Percentiles rank a stretch among this genome's conserved stretches.
These are phyloP conservation scores for Argyrosomus japonicus DNA, from an alignment of 2,113 vertebrate species.

Conservation along the genomic window DNA sequence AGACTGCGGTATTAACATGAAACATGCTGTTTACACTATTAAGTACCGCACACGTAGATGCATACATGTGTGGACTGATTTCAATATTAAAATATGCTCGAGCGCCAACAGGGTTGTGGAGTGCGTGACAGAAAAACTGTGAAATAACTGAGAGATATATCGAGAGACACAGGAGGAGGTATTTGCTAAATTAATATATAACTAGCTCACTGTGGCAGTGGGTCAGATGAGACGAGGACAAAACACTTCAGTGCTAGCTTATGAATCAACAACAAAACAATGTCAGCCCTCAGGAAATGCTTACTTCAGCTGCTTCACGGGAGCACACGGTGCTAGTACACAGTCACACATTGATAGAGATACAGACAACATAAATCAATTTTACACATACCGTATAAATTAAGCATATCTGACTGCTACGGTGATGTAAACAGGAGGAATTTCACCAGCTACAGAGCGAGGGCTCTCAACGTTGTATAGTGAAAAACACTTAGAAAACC, in stretches of 20 bases:
- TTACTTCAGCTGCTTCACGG: conserved; percentile 53
- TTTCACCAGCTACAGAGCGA: not conserved
- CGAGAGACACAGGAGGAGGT: not conserved
- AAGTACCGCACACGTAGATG: not conserved
- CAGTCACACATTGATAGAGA: not conserved
- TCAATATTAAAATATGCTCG: not conserved
- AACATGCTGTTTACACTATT: not conserved
- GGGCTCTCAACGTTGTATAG: not conserved
- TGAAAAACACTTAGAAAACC: conserved; percentile 43
- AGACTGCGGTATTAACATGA: conserved; percentile 11
- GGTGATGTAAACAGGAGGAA: conserved; percentile 8
- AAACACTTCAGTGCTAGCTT: conserved; percentile 37
- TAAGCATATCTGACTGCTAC: not conserved
- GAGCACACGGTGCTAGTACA: conserved; percentile 1
- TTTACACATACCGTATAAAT: conserved; percentile 4
- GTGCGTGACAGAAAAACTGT: conserved; percentile 6
- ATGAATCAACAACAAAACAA: conserved; percentile 71
- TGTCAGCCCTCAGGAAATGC: conserved; percentile 53
- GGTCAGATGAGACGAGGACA: conserved; percentile 66
- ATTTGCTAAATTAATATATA: conserved; percentile 30
- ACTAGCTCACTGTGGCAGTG: conserved; percentile 74
- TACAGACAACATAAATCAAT: not conserved
- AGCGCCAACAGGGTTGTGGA: not conserved
- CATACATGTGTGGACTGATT: not conserved
- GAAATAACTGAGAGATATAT: not conserved